Evolutionary conservation across 2,888 invertebrate genomes (phyloP), one percentile per base, ranked within the genome.

Genomic region (Lithosia quadra): DNA sequence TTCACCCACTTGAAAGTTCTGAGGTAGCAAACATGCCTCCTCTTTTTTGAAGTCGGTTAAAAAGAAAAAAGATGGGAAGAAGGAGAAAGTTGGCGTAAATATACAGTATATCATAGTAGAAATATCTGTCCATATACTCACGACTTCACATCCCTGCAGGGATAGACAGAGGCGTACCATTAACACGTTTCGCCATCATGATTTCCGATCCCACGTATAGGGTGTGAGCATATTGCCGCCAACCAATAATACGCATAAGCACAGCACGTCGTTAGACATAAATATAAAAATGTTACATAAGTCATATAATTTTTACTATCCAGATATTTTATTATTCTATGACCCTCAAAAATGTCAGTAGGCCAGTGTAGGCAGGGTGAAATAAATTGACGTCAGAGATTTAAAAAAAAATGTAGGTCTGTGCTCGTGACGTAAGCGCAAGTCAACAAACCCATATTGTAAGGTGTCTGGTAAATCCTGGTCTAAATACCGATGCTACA

Each of bases 381-480:
- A 28, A 7, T 7, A 15, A 1, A 58, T 33, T 33, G 15, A 58
- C n/a, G 28, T 58, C 58, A 33, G 10, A n/a, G n/a, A 8, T 9
- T 9, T 49, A n/a, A n/a, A 49, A 49, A 49, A 43, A 49, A 49
- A 49, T 49, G n/a, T 49, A 49, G 49, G 24, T 22, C 56, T 56
- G 28, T 15, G 24, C 1, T 24, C 56, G n/a, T 75, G 79, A 79
- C 77, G 79, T 69, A 69, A 67, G 15, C 21, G 11, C 49, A 63
- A 68, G 71, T 65, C 69, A 78, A 82, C 63, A 76, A 77, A 69
- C 80, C 69, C 73, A 74, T 79, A 72, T 71, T 73, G 60, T 74
- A 72, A 68, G 71, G 69, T 68, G 53, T 70, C 67, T 69, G 72
- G 53, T 75, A 69, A 58, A 72, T 67, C 71, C 70, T 69, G 71